phyloP scores from a whole-genome alignment of 2,888 invertebrate genomes.

The Macrosoma leucophasiata region DNA sequence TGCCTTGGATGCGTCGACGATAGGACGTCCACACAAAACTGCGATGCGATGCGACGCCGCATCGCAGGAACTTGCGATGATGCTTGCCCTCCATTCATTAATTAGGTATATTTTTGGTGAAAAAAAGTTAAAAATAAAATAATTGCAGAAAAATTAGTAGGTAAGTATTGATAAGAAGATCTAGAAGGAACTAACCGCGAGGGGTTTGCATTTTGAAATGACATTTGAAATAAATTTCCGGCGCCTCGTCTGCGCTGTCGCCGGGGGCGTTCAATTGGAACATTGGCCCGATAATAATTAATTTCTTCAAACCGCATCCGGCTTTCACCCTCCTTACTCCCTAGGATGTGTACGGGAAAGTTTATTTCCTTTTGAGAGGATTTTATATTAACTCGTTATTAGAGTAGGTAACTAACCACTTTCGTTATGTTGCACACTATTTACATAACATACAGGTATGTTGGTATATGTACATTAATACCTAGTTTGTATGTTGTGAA shows the following conservation, averaged over 20 bases:
- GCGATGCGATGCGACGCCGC: too few species aligned
- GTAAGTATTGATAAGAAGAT: too few species aligned
- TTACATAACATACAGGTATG: neutral
- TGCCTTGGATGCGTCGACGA: too few species aligned
- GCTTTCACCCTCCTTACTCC: conserved; percentile 24
- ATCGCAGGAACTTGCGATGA: too few species aligned
- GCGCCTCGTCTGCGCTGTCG: conserved; percentile 37
- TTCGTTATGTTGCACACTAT: neutral
- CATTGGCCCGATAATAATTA: conserved; percentile 69
- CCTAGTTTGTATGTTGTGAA: too few species aligned
- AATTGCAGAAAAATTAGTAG: too few species aligned
- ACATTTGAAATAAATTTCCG: conserved; percentile 71
- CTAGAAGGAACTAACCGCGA: too few species aligned
- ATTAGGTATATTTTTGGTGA: too few species aligned
- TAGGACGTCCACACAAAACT: too few species aligned
- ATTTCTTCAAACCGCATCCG: conserved; percentile 45
- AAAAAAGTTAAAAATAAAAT: too few species aligned
- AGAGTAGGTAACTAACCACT: neutral
- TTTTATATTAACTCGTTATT: neutral
- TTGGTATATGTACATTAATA: neutral
- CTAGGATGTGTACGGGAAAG: conserved; percentile 3
- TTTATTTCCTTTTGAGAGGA: neutral
- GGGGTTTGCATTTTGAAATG: conserved; percentile 58
- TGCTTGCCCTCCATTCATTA: too few species aligned
- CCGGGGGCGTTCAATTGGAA: conserved; percentile 58